Evolutionary conservation across 2,797 vertebrate genomes (phyloP), one percentile per base, ranked within the genome.

Genomic region (Peromyscus nudipes): DNA sequence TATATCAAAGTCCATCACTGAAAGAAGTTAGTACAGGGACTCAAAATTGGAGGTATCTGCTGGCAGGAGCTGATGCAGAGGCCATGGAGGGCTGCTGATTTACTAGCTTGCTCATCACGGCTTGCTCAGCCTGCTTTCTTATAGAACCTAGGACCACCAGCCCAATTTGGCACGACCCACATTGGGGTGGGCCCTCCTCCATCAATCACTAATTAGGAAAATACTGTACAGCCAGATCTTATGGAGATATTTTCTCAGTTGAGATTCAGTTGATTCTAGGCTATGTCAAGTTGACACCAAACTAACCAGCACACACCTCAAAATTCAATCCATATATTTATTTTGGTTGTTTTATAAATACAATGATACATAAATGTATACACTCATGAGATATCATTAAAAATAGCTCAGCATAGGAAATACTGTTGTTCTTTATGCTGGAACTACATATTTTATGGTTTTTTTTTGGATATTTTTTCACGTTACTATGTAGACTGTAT

Each of bases 281-380:
- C 23, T 57, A n/a, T 57, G 10, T 37, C 79, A 80, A 37, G 19
- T n/a, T 80, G 52, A 80, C 5, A n/a, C 5, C 19, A 57, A 57
- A 25, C 31, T 57, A 57, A 13, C 25, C 12, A 76, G 25, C 12
- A 46, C 6, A 29, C 8, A 31, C n/a, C 8, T 8, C 29, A 60
- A 89, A 13, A 40, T 82, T 75, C 55, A 64, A 40, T 31, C 8
- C 34, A 6, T 89, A 73, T 17, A 23, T 82, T 60, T 6, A 73
- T 31, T 57, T 88, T 93, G 67, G 46, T 77, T 77, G 71, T 67
- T 92, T 94, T 82, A 34, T 27, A 96, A 76, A 87, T 43, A 69
- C 27, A 81, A 46, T 27, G 1, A 55, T 64, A 52, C 46, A 0
- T 71, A 17, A 94, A n/a, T 34, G 52, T 92, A 60, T 7, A 85